These are phyloP conservation scores for Cryptops parisi DNA, from an alignment of 2,888 invertebrate species.

Conservation along the genomic window DNA sequence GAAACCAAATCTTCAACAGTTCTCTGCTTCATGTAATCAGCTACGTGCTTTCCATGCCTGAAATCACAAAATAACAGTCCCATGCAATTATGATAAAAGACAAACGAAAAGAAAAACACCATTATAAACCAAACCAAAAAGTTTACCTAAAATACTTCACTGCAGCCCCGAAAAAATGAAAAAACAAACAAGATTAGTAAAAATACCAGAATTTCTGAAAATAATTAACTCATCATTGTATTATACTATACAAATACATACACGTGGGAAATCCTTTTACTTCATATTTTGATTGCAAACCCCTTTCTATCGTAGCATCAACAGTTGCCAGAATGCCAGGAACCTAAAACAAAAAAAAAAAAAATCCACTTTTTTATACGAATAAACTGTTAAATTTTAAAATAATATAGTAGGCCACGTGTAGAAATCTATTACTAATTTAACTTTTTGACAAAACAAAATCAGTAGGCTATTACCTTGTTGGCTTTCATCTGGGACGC, in stretches of 20 bases:
- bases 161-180: neutral
- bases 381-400: conserved; percentile 37
- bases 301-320: conserved; percentile 49
- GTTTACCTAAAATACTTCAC: conserved; percentile 9
- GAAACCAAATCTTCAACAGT: neutral
- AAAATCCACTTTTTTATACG: conserved; percentile 19
- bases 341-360: conserved; percentile 11
- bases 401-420: neutral
- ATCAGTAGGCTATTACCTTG: too few species aligned
- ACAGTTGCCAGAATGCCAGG: conserved; percentile 41
- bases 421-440: conserved; percentile 7
- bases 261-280: conserved; percentile 53
- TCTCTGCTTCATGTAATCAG: neutral
- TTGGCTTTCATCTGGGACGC: conserved; percentile 26
- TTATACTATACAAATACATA: too few species aligned
- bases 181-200: neutral
- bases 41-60: neutral
- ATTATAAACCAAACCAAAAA: neutral
- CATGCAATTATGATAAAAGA: too few species aligned
- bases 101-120: neutral
- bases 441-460: too few species aligned
- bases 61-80: too few species aligned
- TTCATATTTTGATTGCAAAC: conserved; percentile 42
- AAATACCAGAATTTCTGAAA: too few species aligned
- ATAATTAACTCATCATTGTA: too few species aligned